Base-by-base conservation (phyloP, 2,113 vertebrate species). In the Uropsilus gracilis region DNA sequence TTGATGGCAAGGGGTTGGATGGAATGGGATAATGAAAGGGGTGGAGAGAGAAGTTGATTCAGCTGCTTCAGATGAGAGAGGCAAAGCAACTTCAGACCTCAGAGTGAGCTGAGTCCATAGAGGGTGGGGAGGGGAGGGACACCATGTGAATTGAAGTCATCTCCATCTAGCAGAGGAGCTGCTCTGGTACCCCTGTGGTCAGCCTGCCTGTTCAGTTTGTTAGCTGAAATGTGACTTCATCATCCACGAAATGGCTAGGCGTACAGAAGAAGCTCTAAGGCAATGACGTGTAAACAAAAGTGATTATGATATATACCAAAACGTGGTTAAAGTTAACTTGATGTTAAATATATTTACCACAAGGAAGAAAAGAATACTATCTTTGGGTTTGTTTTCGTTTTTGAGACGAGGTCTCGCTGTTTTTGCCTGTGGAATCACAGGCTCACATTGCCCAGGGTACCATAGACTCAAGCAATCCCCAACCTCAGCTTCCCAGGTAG, bases 11-110 rank as follows among this genome's bases (percentile, higher is more conserved):
- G 26, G 75, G 95, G 82, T 53, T 89, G 83, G 95, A 87, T 92
- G 71, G 94, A 86, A 95, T 72, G 83, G 73, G 94, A 87, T 96
- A 97, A 97, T 97, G 92, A 95, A 71, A 83, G 91, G 95, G 94
- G 91, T 95, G 48, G 91, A 84, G 87, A 94, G 89, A 91, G 71
- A 94, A 85, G 94, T 97, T 94, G 96, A 90, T 96, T 95, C 94
- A 96, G 96, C 95, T 95, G 93, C 95, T 66, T 77, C 48, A 48
- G 78, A 77, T 86, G 92, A 94, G 86, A 68, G 71, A 92, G 71
- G 82, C 86, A 48, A 64, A 80, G 92, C 80, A 71, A 86, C 89
- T 92, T 88, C 86, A 95, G 78, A 94, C 75, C 86, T 84, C 30
- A 12, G 87, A 75, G 72, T 50, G 30, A 64, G 85, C 73, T 53